phyloP scores from a whole-genome alignment of 2,113 vertebrate genomes.

The Myrmecophaga tridactyla region DNA sequence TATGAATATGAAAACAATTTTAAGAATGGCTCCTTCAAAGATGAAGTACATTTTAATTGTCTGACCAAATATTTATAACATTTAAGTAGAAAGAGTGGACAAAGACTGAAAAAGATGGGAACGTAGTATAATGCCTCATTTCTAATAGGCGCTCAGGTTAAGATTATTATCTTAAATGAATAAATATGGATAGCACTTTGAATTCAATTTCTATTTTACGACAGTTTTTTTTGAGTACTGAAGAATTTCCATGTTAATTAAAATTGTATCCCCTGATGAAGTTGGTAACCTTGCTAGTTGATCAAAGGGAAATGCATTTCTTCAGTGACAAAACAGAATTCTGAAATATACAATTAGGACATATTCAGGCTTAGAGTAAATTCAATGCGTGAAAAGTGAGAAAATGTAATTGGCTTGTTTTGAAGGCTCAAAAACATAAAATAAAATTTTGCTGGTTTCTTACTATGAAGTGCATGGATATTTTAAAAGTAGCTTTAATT shows the following conservation, averaged over 20 bases:
- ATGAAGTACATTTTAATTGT: not conserved
- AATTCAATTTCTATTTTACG: conserved; percentile 5
- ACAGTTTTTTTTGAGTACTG: not conserved
- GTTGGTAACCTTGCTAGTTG: conserved; percentile 40
- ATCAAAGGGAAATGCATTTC: conserved; percentile 60
- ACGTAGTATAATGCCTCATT: not conserved
- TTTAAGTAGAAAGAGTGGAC: not conserved
- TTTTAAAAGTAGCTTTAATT: conserved; percentile 28
- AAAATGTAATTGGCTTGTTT: conserved; percentile 61
- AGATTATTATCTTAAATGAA: conserved; percentile 7
- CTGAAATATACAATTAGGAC: conserved; percentile 39
- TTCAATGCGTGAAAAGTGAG: conserved; percentile 43
- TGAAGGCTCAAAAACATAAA: conserved; percentile 36
- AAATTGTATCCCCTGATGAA: conserved; percentile 55
- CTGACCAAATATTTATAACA: not conserved
- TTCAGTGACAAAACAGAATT: conserved; percentile 29
- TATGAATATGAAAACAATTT: conserved; percentile 8
- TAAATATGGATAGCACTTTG: not conserved
- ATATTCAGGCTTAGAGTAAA: conserved; percentile 49
- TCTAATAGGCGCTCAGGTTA: not conserved
- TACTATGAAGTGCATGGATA: conserved; percentile 34
- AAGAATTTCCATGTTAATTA: conserved; percentile 48
- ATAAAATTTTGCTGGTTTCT: conserved; percentile 9
- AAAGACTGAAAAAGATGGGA: not conserved
- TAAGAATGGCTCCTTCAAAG: conserved; percentile 8